Evolutionary conservation across 2,888 invertebrate genomes (phyloP).

Genomic region (Eupithecia exiguata): DNA sequence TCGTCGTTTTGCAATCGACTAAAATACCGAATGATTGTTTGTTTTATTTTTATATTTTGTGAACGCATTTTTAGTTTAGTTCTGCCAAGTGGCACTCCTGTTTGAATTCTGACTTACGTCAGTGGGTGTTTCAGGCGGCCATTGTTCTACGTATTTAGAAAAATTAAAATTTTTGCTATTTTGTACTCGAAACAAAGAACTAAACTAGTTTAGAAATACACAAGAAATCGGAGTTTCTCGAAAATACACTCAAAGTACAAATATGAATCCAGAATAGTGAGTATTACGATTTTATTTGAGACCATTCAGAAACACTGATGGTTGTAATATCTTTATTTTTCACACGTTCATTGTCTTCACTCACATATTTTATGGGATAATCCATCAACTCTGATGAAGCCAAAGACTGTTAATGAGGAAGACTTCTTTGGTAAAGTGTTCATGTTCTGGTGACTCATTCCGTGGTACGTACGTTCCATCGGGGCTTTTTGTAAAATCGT

Average conservation of each 20-base stretch:
- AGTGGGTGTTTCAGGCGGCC: conserved; percentile 83
- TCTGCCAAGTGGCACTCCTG: conserved; percentile 83
- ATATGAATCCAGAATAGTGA: conserved; percentile 94
- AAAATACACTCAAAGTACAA: conserved; percentile 75
- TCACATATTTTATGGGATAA: conserved; percentile 43
- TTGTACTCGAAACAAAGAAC: conserved; percentile 77
- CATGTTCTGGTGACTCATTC: conserved; percentile 73
- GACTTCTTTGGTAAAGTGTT: conserved; percentile 33
- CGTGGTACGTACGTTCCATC: conserved; percentile 65
- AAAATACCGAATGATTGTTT: not conserved
- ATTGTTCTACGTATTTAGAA: conserved; percentile 78
- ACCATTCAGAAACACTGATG: conserved; percentile 69
- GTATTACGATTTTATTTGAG: conserved; percentile 76
- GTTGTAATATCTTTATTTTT: conserved; percentile 68
- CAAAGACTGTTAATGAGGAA: conserved; percentile 6
- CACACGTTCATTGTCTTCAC: conserved; percentile 70
- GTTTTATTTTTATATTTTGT: conserved; percentile 38
- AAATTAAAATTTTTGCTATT: conserved; percentile 75
- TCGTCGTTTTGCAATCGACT: not conserved
- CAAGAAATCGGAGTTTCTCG: conserved; percentile 64
- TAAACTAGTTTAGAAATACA: conserved; percentile 64
- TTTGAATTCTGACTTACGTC: conserved; percentile 79
- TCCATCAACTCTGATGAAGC: conserved; percentile 13
- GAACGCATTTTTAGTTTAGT: conserved; percentile 67
- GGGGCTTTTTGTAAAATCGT: conserved; percentile 68